phyloP scores from a whole-genome alignment of 2,797 vertebrate species.

The Rhinichthys osculus region DNA sequence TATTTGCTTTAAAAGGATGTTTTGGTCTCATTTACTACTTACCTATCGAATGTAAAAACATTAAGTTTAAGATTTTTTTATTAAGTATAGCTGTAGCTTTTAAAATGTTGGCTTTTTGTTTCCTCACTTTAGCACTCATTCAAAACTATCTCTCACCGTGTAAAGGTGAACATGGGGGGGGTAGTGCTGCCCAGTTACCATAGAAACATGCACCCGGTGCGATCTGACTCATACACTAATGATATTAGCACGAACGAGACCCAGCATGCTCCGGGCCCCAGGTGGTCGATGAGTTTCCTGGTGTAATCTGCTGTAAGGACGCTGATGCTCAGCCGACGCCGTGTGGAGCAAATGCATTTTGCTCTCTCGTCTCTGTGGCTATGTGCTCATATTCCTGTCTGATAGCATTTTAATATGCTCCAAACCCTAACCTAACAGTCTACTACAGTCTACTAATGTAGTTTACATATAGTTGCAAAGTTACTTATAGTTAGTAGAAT shows the following conservation, averaged over 20 bases:
- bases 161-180: conserved; percentile 5
- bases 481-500: neutral
- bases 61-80: neutral
- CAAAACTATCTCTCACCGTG: neutral
- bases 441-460: neutral
- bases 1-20: neutral
- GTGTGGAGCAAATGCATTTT: conserved; percentile 5
- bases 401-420: conserved; percentile 15
- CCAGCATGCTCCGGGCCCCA: conserved; percentile 38
- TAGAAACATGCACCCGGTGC: conserved; percentile 30
- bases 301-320: conserved; percentile 39
- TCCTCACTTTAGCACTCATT: neutral
- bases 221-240: conserved; percentile 47
- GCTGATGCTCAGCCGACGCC: conserved; percentile 21
- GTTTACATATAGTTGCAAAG: neutral
- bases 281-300: conserved; percentile 38
- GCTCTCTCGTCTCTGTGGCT: neutral
- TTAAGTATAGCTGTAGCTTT: neutral
- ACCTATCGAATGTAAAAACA: neutral
- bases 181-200: conserved; percentile 34
- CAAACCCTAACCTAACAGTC: neutral
- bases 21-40: neutral
- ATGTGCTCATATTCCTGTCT: neutral
- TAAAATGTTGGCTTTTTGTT: neutral
- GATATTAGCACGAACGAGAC: conserved; percentile 35